Evolutionary conservation across 2,797 vertebrate species (phyloP), one percentile per base, ranked within the genome.

Genomic region (Lates japonicus): DNA sequence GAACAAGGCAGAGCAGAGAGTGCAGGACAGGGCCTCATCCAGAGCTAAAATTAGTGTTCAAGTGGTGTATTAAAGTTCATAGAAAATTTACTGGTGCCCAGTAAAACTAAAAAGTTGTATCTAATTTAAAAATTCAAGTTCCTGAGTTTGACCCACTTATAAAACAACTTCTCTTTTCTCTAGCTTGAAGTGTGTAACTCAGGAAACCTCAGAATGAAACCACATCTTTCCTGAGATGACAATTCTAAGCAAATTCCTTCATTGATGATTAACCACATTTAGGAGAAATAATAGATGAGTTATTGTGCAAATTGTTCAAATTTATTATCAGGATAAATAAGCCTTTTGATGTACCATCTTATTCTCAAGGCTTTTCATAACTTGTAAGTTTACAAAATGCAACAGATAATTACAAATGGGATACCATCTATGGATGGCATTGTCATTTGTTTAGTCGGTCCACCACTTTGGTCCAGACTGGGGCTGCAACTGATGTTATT

Each of bases 31-130:
- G 69, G 51, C 42, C 25, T 68, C 76, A 41, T 49, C 62, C 69
- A 57, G 29, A 57, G 81, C 77, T 83, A 73, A 78, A 77, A 89
- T 87, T 78, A 83, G 70, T 35, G 63, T 80, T 80, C 55, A 70
- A 55, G 60, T 51, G 14, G 9, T 76, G 25, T 46, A 17, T 76
- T 70, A 41, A 68, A 59, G 71, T 41, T 75, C 31, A 68, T 39
- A 52, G n/a, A 62, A 63, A 10, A 64, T 55, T 5, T 81, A 31
- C 78, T 39, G 62, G 39, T 51, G 41, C 44, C 35, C 19, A 44
- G 66, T 31, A 22, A 73, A 76, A 63, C 57, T 59, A 19, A 49
- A 70, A 71, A 44, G 60, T 52, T 17, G 37, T 25, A 16, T 31
- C 37, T 46, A 16, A 59, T 78, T 70, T 54, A 48, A 55, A 78